Evolutionary conservation across 2,797 vertebrate genomes (phyloP).

Genomic region (Takifugu ocellatus): DNA sequence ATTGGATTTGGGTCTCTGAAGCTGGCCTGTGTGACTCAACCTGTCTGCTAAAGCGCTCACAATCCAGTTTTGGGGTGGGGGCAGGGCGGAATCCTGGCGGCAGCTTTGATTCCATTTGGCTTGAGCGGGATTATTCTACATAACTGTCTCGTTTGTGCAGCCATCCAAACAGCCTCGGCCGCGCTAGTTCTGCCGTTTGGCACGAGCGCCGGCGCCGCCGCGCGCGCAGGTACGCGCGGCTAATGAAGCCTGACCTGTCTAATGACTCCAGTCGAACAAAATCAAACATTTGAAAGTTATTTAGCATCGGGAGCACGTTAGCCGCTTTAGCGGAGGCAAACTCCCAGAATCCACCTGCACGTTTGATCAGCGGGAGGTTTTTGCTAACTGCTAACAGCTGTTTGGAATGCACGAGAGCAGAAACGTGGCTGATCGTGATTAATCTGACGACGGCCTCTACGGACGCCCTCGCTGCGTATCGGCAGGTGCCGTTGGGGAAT

Average conservation of each 20-base stretch:
- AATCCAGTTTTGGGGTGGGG: conserved; percentile 22
- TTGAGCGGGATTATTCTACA: conserved; percentile 45
- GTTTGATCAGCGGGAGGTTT: too few species aligned
- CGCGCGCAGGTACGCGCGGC: conserved; percentile 14
- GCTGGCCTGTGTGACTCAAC: conserved; percentile 14
- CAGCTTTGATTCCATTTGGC: conserved; percentile 36
- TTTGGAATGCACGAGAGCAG: background rate
- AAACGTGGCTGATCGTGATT: background rate
- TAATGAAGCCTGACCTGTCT: conserved; percentile 36
- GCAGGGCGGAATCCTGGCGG: conserved; percentile 12
- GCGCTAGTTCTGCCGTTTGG: conserved; percentile 36
- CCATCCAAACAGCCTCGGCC: conserved; percentile 47
- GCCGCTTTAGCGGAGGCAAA: too few species aligned
- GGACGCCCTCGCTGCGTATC: background rate
- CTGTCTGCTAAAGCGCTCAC: conserved; percentile 6
- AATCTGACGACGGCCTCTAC: background rate
- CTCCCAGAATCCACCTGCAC: too few species aligned
- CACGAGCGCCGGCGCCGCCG: background rate
- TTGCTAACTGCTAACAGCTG: background rate
- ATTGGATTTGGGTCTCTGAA: background rate
- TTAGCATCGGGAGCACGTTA: too few species aligned
- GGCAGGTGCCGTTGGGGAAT: too few species aligned
- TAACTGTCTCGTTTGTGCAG: conserved; percentile 31
- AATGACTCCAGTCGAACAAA: conserved; percentile 47
- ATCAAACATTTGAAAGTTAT: conserved; percentile 24